Conservation (phyloP, 2,888 invertebrate species). For the Diadegma fenestrale region DNA sequence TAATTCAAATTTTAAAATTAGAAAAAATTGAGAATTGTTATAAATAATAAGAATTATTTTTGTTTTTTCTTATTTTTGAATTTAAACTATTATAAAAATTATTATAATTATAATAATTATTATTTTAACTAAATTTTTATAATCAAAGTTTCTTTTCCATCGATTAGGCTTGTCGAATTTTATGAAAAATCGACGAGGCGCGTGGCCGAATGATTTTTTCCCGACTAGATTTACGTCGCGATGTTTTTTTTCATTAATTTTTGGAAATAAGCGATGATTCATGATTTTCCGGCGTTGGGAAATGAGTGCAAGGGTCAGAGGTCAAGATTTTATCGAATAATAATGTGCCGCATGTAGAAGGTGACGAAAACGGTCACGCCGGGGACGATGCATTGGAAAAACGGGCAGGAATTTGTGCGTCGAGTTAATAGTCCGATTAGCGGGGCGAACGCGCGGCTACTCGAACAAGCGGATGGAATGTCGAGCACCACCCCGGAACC, state of each 20-base stretch:
- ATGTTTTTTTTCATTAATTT: not conserved
- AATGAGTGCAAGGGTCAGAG: not conserved
- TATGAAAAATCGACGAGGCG: not conserved
- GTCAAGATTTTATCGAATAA: not conserved
- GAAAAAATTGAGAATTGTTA: too few relatives aligned
- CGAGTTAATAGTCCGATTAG: conserved; percentile 80
- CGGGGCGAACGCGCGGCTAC: conserved; percentile 80
- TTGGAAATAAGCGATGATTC: not conserved
- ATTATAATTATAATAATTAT: not conserved
- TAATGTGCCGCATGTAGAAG: conserved; percentile 84
- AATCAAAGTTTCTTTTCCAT: not conserved
- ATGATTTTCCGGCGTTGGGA: not conserved
- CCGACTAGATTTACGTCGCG: too few relatives aligned
- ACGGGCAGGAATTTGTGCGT: conserved; percentile 82
- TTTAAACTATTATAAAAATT: too few relatives aligned
- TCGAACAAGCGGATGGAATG: conserved; percentile 82
- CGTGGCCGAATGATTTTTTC: not conserved
- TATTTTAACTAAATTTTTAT: not conserved
- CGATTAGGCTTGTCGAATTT: not conserved
- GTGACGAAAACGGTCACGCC: conserved; percentile 76
- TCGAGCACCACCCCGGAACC: conserved; percentile 81
- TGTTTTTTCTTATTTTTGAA: too few relatives aligned
- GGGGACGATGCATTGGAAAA: conserved; percentile 82
- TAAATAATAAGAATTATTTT: too few relatives aligned
- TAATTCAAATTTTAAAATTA: too few relatives aligned